Evolutionary conservation across 2,888 invertebrate genomes (phyloP).

Genomic region (Himalopsyche anomala): DNA sequence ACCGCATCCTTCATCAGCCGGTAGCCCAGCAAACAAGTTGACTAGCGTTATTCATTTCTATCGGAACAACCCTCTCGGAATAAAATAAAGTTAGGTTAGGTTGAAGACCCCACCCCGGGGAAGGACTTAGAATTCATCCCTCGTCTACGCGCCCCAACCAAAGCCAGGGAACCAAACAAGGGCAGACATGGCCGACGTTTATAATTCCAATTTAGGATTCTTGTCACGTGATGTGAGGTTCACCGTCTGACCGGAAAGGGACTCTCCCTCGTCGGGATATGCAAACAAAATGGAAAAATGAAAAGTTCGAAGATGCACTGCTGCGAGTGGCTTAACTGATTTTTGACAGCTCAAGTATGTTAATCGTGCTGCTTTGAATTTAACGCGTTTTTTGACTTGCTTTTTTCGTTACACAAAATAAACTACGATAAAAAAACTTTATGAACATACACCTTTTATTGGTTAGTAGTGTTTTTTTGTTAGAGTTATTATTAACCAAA

Average conservation of each 20-base stretch:
- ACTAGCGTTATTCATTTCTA: conserved; percentile 49
- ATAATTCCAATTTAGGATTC: conserved; percentile 64
- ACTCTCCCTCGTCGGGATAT: conserved; percentile 17
- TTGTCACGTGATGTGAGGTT: conserved; percentile 59
- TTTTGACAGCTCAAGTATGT: conserved; percentile 32
- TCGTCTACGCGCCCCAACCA: conserved; percentile 55
- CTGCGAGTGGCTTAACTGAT: conserved; percentile 17
- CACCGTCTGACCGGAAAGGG: conserved; percentile 54
- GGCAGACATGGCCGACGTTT: conserved; percentile 62
- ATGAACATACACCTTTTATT: too few relatives aligned
- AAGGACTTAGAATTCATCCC: conserved; percentile 57
- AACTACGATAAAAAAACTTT: too few relatives aligned
- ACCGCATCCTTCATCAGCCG: conserved; percentile 17
- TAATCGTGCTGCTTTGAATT: not conserved
- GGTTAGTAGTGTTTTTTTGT: too few relatives aligned
- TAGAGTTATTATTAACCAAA: too few relatives aligned
- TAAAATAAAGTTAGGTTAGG: conserved; percentile 62
- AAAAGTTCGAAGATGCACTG: conserved; percentile 31
- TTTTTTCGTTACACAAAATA: too few relatives aligned
- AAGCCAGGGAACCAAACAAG: conserved; percentile 63
- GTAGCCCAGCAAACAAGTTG: conserved; percentile 52
- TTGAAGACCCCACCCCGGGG: conserved; percentile 11
- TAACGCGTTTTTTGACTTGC: not conserved
- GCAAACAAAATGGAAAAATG: conserved; percentile 42
- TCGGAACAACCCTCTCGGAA: conserved; percentile 48